Conservation (phyloP, 2,797 vertebrate species). For the Catharus ustulatus region DNA sequence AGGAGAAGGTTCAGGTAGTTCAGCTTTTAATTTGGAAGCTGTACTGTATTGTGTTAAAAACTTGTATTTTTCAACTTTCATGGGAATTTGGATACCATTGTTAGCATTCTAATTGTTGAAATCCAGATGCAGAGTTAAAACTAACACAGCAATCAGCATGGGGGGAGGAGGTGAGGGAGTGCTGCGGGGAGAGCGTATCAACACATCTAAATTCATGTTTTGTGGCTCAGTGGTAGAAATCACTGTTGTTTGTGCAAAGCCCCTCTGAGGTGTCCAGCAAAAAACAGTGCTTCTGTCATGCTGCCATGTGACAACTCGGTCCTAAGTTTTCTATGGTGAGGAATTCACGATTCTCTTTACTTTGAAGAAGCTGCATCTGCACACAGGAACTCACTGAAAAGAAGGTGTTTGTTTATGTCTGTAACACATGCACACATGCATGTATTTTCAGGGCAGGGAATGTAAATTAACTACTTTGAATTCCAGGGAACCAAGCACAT, state of each 20-base stretch:
- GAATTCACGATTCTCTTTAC: background rate
- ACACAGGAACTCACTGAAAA: background rate
- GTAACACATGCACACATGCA: background rate
- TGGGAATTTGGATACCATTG: background rate
- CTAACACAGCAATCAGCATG: background rate
- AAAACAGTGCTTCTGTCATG: background rate
- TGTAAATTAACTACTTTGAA: background rate
- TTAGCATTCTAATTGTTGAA: background rate
- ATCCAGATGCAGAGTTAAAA: background rate
- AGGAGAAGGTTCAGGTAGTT: background rate
- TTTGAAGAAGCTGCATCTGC: background rate
- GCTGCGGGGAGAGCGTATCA: background rate
- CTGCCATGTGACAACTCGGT: background rate
- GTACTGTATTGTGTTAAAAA: background rate
- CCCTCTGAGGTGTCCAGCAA: background rate
- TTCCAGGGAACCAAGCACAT: background rate
- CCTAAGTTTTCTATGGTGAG: background rate
- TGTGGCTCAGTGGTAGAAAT: background rate
- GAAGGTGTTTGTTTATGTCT: background rate
- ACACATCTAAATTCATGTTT: background rate
- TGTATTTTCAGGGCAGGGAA: background rate
- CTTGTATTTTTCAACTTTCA: background rate
- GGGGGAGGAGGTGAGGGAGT: fast-evolving
- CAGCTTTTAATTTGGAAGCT: background rate
- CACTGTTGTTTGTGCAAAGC: background rate